Evolutionary conservation across 2,113 vertebrate species (phyloP).

Genomic region (Silurus glanis): DNA sequence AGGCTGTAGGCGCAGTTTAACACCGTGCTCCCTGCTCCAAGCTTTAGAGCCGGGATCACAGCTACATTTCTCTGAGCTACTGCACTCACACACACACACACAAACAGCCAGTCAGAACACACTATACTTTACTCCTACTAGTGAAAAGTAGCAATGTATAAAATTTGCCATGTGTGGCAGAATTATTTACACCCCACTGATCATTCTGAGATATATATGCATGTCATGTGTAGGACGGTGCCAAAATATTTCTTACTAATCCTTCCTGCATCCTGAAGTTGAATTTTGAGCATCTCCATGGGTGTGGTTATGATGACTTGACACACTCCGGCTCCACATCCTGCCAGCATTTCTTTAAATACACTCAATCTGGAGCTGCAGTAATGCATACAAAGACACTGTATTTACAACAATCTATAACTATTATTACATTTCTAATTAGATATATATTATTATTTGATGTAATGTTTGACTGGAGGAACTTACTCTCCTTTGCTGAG

Average conservation of each 20-base stretch:
- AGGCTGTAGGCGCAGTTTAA: slow-evolving; percentile 72
- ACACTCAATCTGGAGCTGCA: slow-evolving; percentile 70
- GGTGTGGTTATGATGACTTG: slow-evolving; percentile 80
- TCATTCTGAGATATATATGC: background rate
- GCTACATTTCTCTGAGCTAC: slow-evolving; percentile 72
- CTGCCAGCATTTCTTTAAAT: slow-evolving; percentile 80
- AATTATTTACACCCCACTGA: background rate
- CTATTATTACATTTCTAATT: background rate
- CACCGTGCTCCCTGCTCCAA: slow-evolving; percentile 66
- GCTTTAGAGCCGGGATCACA: slow-evolving; percentile 66
- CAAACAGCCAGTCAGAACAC: background rate
- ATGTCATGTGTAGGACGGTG: background rate
- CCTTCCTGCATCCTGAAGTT: slow-evolving; percentile 81
- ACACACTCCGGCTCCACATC: slow-evolving; percentile 81
- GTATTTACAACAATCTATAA: background rate
- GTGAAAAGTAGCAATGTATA: background rate
- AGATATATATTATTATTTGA: no score
- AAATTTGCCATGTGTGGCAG: background rate
- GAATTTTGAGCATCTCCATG: slow-evolving; percentile 86
- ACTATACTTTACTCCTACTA: background rate
- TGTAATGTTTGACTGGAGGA: background rate
- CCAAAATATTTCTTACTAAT: slow-evolving; percentile 64
- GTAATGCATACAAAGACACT: background rate
- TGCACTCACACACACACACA: slow-evolving; percentile 42
- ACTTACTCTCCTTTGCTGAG: slow-evolving; percentile 75